Conservation (phyloP, 2,797 vertebrate species). For the Champsocephalus esox region DNA sequence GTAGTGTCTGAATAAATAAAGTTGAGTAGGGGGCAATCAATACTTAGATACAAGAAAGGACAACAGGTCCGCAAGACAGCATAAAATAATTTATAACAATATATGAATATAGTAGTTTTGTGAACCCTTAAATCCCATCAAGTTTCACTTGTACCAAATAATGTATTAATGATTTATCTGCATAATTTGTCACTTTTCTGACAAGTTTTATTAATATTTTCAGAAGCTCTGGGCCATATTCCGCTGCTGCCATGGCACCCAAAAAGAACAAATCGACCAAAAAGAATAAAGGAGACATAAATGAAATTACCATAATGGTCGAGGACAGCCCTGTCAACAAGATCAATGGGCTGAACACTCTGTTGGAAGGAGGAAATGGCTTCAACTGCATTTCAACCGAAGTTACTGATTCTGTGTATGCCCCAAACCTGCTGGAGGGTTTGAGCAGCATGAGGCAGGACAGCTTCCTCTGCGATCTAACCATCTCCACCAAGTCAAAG, state of each 20-base stretch:
- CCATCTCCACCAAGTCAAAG: slow-evolving; percentile 95
- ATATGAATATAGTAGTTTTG: neutral
- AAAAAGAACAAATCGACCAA: slow-evolving; percentile 96
- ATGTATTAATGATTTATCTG: slow-evolving; percentile 4
- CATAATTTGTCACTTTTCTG: neutral
- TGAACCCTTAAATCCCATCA: neutral
- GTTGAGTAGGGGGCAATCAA: neutral
- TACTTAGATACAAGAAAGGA: neutral
- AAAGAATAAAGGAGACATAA: slow-evolving; percentile 95
- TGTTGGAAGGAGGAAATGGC: slow-evolving; percentile 95
- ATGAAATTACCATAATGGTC: slow-evolving; percentile 94
- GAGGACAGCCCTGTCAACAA: slow-evolving; percentile 94
- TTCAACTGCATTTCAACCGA: slow-evolving; percentile 98
- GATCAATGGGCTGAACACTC: slow-evolving; percentile 92
- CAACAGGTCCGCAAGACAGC: neutral
- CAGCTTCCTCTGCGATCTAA: slow-evolving; percentile 96
- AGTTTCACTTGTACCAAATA: neutral
- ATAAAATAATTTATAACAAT: neutral
- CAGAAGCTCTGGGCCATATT: slow-evolving; percentile 88
- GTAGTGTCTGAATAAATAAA: slow-evolving; percentile 15
- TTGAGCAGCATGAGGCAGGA: slow-evolving; percentile 96
- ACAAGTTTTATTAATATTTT: slow-evolving; percentile 51
- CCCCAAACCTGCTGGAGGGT: slow-evolving; percentile 94
- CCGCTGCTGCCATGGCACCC: slow-evolving; percentile 93
- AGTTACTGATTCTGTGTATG: slow-evolving; percentile 91